A percentile compares a stretch with the other conserved stretches of the same genome.
These are phyloP conservation scores for Troides aeacus DNA, from an alignment of 2,888 invertebrate genomes.

Conservation along the genomic window DNA sequence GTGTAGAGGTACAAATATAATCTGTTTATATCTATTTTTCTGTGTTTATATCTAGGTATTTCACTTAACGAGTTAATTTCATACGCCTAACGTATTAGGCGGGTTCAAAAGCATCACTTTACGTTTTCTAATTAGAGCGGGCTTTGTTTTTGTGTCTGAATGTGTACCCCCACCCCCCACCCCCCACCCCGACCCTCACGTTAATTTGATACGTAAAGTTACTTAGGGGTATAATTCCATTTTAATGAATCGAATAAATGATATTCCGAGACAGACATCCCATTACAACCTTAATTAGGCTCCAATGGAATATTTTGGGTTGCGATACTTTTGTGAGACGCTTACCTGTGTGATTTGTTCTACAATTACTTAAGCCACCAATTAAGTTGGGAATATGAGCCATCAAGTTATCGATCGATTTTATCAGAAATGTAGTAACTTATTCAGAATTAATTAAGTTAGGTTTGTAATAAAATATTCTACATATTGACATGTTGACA, in stretches of 20 bases:
- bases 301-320: too few species aligned
- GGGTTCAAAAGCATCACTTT: constrained; percentile 17
- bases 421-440: too few species aligned
- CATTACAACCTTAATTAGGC: neutral
- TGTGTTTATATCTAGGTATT: neutral
- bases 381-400: too few species aligned
- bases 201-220: constrained; percentile 7
- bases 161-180: neutral
- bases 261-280: neutral
- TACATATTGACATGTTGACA: too few species aligned
- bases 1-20: too few species aligned
- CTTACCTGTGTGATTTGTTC: too few species aligned
- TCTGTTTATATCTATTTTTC: too few species aligned
- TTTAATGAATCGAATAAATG: constrained; percentile 1
- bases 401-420: too few species aligned
- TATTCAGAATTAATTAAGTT: too few species aligned
- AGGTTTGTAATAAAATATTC: too few species aligned
- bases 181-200: neutral
- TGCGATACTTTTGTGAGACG: too few species aligned
- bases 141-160: constrained; percentile 13
- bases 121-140: constrained; percentile 17
- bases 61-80: constrained; percentile 19
- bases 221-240: constrained; percentile 1
- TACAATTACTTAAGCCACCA: too few species aligned
- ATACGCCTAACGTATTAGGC: constrained; percentile 11